Conservation (phyloP, 2,888 invertebrate species). For the Rhagium mordax region DNA sequence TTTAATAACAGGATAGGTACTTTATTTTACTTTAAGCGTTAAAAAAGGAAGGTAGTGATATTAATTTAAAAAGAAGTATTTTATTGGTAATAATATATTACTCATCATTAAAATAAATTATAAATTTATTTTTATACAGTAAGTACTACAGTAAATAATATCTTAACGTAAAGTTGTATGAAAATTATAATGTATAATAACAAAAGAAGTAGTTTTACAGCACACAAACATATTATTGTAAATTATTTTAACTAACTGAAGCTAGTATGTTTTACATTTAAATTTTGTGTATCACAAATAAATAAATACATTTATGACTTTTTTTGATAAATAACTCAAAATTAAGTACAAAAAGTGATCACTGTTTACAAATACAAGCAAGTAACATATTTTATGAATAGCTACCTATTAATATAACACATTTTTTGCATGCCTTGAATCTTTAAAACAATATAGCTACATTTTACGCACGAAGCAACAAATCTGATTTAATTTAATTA, state of each 20-base stretch:
- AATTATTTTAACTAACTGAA: not conserved
- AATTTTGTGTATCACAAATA: not conserved
- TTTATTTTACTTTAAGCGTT: too few relatives aligned
- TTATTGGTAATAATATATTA: constrained; percentile 9
- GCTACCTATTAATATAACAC: constrained; percentile 12
- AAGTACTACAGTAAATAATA: constrained; percentile 4
- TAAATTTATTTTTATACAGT: constrained; percentile 19
- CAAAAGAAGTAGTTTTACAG: not conserved
- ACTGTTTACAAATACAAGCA: not conserved
- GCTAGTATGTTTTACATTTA: not conserved
- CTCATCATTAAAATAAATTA: constrained; percentile 17
- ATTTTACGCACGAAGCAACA: constrained; percentile 43
- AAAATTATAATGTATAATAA: not conserved
- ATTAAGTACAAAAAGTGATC: not conserved
- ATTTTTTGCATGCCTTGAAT: constrained; percentile 40
- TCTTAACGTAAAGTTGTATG: not conserved
- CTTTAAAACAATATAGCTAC: constrained; percentile 39
- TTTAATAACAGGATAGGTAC: too few relatives aligned
- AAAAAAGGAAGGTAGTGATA: too few relatives aligned
- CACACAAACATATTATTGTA: not conserved
- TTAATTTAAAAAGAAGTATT: not conserved
- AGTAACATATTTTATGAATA: not conserved
- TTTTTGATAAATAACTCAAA: not conserved
- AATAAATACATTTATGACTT: not conserved
- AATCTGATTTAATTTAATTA: constrained; percentile 27